Percentiles rank a stretch among this genome's conserved stretches.
Conservation (phyloP, 2,113 vertebrate genomes). For the Centropus unirufus region DNA sequence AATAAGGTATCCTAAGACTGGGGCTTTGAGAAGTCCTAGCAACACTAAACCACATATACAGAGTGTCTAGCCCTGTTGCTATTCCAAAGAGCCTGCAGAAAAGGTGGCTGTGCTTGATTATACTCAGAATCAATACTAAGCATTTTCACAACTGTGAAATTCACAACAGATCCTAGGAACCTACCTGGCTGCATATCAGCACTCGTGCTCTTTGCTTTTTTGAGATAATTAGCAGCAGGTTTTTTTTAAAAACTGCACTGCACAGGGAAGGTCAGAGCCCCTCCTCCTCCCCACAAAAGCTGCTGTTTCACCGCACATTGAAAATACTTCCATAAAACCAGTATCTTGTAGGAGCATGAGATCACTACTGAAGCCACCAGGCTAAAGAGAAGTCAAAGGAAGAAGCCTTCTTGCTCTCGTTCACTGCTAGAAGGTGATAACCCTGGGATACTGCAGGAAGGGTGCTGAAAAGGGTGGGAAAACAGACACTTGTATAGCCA, state of each 20-base stretch:
- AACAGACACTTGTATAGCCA: neutral
- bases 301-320: neutral
- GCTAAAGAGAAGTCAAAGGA: neutral
- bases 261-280: neutral
- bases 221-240: neutral
- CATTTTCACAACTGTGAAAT: neutral
- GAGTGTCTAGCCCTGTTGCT: neutral
- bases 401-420: neutral
- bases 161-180: neutral
- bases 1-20: neutral
- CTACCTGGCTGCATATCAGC: neutral
- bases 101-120: neutral
- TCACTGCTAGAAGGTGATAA: neutral
- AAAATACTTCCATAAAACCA: neutral
- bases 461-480: neutral
- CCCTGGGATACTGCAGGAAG: rapidly evolving
- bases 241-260: neutral
- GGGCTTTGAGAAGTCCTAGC: neutral
- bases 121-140: neutral
- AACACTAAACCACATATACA: neutral
- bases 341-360: neutral
- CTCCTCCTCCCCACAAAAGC: neutral
- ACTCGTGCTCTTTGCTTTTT: neutral
- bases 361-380: neutral
- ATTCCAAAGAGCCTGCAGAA: neutral